phyloP scores from a whole-genome alignment of 2,113 vertebrate genomes.

The Centropristis striata region DNA sequence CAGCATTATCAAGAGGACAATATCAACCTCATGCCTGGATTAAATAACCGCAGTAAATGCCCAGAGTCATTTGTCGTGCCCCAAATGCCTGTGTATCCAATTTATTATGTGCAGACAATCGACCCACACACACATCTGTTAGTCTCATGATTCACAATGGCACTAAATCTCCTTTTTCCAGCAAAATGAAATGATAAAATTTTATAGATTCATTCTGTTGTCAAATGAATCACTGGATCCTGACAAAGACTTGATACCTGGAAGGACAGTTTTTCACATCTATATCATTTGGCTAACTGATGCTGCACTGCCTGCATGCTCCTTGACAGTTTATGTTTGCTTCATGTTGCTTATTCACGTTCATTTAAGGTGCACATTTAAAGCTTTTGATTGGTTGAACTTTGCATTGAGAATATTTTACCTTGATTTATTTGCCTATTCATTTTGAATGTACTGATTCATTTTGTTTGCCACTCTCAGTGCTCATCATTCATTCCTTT shows the following conservation, averaged over 20 bases:
- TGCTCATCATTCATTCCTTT: constrained; percentile 77
- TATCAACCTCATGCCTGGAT: constrained; percentile 24
- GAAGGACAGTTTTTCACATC: constrained; percentile 31
- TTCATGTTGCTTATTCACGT: constrained; percentile 60
- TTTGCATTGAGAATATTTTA: constrained; percentile 31
- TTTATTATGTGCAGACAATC: constrained; percentile 52
- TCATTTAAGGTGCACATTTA: constrained; percentile 53
- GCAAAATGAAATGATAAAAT: constrained; percentile 33
- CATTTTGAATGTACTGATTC: constrained; percentile 74
- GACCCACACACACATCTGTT: constrained; percentile 36
- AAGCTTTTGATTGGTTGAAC: constrained; percentile 42
- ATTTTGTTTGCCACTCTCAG: constrained; percentile 78
- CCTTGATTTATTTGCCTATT: constrained; percentile 69
- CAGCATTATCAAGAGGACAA: constrained; percentile 48
- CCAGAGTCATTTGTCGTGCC: constrained; percentile 48
- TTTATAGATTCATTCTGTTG: constrained; percentile 15
- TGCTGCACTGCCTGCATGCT: constrained; percentile 46
- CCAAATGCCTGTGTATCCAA: constrained; percentile 34
- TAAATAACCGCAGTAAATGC: constrained; percentile 46
- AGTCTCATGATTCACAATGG: constrained; percentile 18
- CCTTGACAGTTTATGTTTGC: constrained; percentile 63
- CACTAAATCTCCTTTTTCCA: constrained; percentile 41
- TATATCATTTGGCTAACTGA: constrained; percentile 50
- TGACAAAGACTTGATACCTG: constrained; percentile 12
- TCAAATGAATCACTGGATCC: neutral